Evolutionary conservation across 64 coral and sea anemone genomes (phyloP).

Genomic region (Pocillopora damicornis): DNA sequence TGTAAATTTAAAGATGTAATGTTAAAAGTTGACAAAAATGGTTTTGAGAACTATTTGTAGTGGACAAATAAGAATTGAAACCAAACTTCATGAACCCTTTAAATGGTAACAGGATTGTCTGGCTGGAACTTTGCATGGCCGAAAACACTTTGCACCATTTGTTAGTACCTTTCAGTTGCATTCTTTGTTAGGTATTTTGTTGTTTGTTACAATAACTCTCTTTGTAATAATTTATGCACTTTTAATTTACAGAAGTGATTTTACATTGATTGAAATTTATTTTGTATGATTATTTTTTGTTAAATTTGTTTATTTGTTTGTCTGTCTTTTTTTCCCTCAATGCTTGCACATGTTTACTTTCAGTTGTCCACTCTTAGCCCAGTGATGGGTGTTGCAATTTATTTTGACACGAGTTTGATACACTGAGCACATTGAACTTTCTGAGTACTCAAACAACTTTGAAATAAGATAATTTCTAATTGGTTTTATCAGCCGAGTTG

Average conservation of each 20-base stretch:
- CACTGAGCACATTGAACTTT: no score
- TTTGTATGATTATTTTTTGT: background rate
- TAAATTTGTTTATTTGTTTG: background rate
- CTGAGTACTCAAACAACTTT: no score
- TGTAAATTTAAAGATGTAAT: no score
- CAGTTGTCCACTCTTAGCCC: no score
- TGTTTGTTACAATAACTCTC: background rate
- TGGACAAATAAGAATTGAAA: background rate
- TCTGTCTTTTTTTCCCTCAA: background rate
- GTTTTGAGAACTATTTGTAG: background rate
- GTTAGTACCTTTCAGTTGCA: slow-evolving; percentile 43
- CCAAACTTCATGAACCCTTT: background rate
- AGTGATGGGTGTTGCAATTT: no score
- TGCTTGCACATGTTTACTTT: background rate
- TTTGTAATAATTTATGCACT: background rate
- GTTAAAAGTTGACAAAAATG: background rate
- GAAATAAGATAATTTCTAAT: no score
- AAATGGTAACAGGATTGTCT: slow-evolving; percentile 25
- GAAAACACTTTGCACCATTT: slow-evolving; percentile 57
- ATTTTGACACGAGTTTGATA: no score
- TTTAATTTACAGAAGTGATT: background rate
- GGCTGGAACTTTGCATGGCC: slow-evolving; percentile 57
- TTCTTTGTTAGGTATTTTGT: background rate
- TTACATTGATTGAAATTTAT: no score
- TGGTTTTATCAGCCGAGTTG: no score